Conservation (phyloP, 1,140 invertebrate genomes). For the Oryzaephilus surinamensis region DNA sequence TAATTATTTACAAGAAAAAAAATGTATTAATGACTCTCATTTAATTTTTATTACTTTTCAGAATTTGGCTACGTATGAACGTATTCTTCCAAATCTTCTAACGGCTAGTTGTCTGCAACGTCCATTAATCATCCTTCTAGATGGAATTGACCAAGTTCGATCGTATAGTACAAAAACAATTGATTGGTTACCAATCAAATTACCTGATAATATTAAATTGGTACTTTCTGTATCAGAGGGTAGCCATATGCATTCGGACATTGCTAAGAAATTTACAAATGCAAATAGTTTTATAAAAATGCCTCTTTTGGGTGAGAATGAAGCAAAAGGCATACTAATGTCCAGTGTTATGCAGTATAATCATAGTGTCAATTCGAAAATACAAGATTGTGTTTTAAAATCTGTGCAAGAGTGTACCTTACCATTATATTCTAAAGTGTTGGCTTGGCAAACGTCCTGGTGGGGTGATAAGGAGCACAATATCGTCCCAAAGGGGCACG, state of each 20-base stretch:
- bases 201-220: conserved; percentile 60
- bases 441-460: conserved; percentile 56
- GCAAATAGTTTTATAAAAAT: conserved; percentile 37
- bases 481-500: conserved; percentile 41
- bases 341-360: conserved; percentile 48
- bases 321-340: conserved; percentile 43
- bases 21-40: background rate
- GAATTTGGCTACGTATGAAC: conserved; percentile 44
- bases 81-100: conserved; percentile 42
- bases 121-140: conserved; percentile 56
- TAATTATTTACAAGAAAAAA: conserved; percentile 37
- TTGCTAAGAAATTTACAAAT: conserved; percentile 35
- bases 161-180: conserved; percentile 38
- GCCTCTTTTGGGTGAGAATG: conserved; percentile 38
- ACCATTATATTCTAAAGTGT: conserved; percentile 56
- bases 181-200: conserved; percentile 55
- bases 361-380: conserved; percentile 48
- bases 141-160: conserved; percentile 58
- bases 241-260: conserved; percentile 35
- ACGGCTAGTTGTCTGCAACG: conserved; percentile 42
- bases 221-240: conserved; percentile 57
- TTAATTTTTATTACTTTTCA: conserved; percentile 19
- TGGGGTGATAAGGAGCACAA: conserved; percentile 41
- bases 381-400: conserved; percentile 46
- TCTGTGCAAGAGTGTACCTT: conserved; percentile 52